A percentile compares a stretch with the other conserved stretches of the same genome.
These are phyloP conservation scores for Pseudopipra pipra DNA, from an alignment of 2,113 vertebrate genomes.

Conservation along the genomic window DNA sequence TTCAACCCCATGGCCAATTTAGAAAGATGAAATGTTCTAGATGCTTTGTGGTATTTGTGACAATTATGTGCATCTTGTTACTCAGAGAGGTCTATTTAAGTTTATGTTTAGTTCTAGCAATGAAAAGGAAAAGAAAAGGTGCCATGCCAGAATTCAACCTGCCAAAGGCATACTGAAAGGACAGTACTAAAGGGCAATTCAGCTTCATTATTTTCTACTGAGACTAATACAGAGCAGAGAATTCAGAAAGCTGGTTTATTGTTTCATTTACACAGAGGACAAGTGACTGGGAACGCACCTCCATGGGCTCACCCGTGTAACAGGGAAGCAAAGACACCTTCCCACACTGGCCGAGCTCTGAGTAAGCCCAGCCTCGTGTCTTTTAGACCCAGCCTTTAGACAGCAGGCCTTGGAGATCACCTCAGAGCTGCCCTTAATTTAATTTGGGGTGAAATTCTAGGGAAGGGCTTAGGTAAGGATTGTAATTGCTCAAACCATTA, in stretches of 20 bases:
- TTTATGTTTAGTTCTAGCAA: background rate
- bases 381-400: background rate
- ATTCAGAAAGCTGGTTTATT: background rate
- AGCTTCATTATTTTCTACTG: constrained; percentile 5
- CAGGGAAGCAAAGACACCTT: background rate
- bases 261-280: background rate
- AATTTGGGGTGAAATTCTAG: background rate
- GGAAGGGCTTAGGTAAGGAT: background rate
- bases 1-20: background rate
- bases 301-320: background rate
- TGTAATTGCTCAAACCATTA: constrained; percentile 24
- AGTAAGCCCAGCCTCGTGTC: background rate
- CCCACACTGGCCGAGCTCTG: rapidly evolving
- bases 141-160: background rate
- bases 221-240: background rate
- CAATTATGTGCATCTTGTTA: constrained; percentile 1
- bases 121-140: background rate
- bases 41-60: background rate
- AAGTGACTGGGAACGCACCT: background rate
- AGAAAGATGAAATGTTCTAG: background rate
- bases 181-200: background rate
- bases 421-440: constrained; percentile 9
- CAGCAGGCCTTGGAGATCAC: background rate
- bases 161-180: background rate
- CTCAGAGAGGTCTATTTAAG: background rate